Base-by-base conservation (phyloP, 2,113 vertebrate species). In the Lophura nycthemera region DNA sequence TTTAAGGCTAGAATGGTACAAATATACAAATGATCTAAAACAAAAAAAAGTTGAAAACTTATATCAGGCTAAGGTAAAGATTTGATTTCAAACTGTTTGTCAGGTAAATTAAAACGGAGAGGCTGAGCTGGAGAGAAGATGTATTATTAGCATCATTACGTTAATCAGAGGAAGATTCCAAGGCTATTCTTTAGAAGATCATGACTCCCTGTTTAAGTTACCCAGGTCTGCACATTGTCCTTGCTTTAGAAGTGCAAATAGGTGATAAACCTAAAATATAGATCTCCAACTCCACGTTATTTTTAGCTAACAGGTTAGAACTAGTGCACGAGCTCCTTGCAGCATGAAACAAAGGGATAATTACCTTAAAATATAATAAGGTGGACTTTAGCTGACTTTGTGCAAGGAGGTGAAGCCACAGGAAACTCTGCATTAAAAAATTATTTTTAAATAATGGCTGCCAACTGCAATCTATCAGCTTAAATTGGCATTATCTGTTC, bases 171-270 rank as follows among this genome's bases (percentile, higher is more conserved):
- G 2, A 75, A 47, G 27, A 92, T 90, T 83, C 78, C 42, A 77
- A 85, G 78, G 54, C 8, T 87, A 19, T 91, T 83, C 30, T 36
- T 82, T 56, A 52, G 27, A 57, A 69, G 54, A 71, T 71, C 59
- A 86, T 40, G 24, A 74, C 34, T 88, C 63, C 85, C 61, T 86
- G 10, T 83, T 75, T 70, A 70, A 73, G 88, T 47, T 83, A 87
- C 92, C 30, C 61, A 92, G 69, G 52, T 83, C 92, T 95, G 66
- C 43, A 45, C 13, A n/a, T 66, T 90, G 66, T 75, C 77, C 86
- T 87, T 89, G 70, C 67, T 92, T 96, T 95, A 94, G 92, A 96
- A 95, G 60, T 96, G 89, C 71, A 94, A 96, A 96, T 92, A 75
- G 61, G n/a, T n/a, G 65, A 75, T 84, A 90, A 89, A 95, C 10